These are phyloP conservation scores for Rhea pennata DNA, from an alignment of 2,113 vertebrate genomes.

Conservation along the genomic window DNA sequence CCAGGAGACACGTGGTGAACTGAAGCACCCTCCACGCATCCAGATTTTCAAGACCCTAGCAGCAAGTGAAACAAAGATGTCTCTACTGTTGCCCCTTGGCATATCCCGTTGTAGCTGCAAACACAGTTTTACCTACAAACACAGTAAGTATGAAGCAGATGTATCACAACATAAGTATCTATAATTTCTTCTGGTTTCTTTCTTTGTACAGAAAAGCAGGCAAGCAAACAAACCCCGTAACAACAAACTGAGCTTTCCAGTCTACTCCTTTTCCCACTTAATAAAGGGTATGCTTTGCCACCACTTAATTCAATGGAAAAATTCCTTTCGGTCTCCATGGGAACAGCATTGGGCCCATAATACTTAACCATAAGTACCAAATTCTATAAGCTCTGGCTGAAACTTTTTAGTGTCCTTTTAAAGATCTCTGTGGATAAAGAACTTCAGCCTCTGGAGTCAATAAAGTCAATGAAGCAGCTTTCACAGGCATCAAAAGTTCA, in stretches of 20 bases:
- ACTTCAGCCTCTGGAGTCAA: constrained; percentile 32
- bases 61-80: background rate
- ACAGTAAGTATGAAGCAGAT: background rate
- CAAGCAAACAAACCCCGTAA: background rate
- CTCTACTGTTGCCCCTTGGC: background rate
- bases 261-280: background rate
- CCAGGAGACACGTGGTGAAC: background rate
- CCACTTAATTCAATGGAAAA: constrained; percentile 51
- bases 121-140: background rate
- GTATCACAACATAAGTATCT: background rate
- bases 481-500: constrained; percentile 56
- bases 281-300: constrained; percentile 27
- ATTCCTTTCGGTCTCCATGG: constrained; percentile 57
- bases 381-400: constrained; percentile 58
- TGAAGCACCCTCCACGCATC: background rate
- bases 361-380: constrained; percentile 50
- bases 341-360: constrained; percentile 41
- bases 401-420: constrained; percentile 53
- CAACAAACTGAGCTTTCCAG: background rate
- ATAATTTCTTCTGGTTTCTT: background rate
- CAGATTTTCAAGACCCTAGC: background rate
- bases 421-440: constrained; percentile 47
- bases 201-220: background rate
- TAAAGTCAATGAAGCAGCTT: constrained; percentile 60
- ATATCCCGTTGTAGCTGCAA: background rate